Conservation (phyloP, 2,113 vertebrate species). For the Ictidomys tridecemlineatus region DNA sequence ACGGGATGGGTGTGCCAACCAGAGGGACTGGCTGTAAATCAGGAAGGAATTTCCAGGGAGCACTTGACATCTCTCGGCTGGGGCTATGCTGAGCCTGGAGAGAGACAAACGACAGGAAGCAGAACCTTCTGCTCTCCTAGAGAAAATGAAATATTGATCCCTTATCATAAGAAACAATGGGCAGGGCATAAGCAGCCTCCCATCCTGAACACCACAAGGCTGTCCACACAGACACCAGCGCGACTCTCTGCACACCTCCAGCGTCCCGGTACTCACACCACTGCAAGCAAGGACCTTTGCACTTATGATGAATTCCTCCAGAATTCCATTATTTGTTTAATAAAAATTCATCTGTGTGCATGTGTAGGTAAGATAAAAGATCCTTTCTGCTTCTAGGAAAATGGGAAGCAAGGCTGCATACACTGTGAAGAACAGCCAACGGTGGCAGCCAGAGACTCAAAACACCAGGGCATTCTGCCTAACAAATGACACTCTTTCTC, state of each 20-base stretch:
- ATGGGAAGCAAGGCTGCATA: background rate
- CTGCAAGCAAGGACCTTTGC: background rate
- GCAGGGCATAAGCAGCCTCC: constrained; percentile 84
- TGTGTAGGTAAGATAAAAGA: background rate
- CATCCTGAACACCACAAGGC: constrained; percentile 84
- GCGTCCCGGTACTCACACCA: background rate
- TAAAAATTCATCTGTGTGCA: background rate
- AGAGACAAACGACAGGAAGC: constrained; percentile 82
- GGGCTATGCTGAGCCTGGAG: constrained; percentile 79
- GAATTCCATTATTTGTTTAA: constrained; percentile 18
- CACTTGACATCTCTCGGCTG: constrained; percentile 57
- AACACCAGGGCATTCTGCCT: background rate
- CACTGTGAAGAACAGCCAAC: background rate
- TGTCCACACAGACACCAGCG: constrained; percentile 69
- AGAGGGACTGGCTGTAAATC: background rate
- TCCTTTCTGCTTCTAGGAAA: background rate
- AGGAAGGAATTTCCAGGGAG: constrained; percentile 59
- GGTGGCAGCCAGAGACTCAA: background rate
- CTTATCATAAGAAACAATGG: constrained; percentile 92
- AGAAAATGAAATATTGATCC: constrained; percentile 98
- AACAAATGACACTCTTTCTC: background rate
- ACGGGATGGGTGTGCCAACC: constrained; percentile 46
- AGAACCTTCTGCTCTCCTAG: constrained; percentile 88
- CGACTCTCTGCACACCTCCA: background rate
- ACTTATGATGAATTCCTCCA: constrained; percentile 26